Base-by-base conservation (phyloP, 2,113 vertebrate species). In the Tapirus terrestris region DNA sequence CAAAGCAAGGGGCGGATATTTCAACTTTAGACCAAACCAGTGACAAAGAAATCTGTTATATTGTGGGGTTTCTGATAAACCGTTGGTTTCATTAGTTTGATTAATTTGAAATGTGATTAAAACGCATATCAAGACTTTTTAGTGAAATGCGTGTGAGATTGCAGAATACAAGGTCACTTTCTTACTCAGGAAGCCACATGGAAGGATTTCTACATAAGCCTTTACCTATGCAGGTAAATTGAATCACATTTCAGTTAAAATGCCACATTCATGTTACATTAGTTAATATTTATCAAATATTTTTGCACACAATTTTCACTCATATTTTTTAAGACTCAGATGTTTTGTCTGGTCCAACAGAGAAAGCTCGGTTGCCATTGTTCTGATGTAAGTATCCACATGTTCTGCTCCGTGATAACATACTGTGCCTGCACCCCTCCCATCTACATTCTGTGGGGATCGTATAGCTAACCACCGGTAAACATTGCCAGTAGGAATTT, bases 101-200 rank as follows among this genome's bases (percentile, higher is more conserved):
- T 84, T 83, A 82, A 56, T 80, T 70, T 90, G n/a, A 91, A 91
- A 84, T 96, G 39, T 72, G 29, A 88, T 31, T 96, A 39, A 93
- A 93, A 61, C 73, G 39, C 36, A 82, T 29, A 70, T 80, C 25
- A 94, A 89, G 3, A 68, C 48, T 82, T 61, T 79, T 48, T n/a
- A 65, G 17, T 93, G 39, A 88, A 77, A 53, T 45, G 5, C 39
- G 73, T 39, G 70, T 7, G 48, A 70, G 29, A 79, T 48, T 73
- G 27, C 2, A 51, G 48, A 94, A 33, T 51, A 80, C 2, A 93
- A 93, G 36, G 8, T 51, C 51, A 83, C 21, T 51, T 86, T 89
- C 83, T 83, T 61, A 36, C 63, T 79, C 31, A 27, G 45, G 61
- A 91, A 92, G 45, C 80, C 61, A 56, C n/a, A 53, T 20, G 56